phyloP scores from a whole-genome alignment of 2,888 invertebrate genomes.

The Digitonthophagus gazella region DNA sequence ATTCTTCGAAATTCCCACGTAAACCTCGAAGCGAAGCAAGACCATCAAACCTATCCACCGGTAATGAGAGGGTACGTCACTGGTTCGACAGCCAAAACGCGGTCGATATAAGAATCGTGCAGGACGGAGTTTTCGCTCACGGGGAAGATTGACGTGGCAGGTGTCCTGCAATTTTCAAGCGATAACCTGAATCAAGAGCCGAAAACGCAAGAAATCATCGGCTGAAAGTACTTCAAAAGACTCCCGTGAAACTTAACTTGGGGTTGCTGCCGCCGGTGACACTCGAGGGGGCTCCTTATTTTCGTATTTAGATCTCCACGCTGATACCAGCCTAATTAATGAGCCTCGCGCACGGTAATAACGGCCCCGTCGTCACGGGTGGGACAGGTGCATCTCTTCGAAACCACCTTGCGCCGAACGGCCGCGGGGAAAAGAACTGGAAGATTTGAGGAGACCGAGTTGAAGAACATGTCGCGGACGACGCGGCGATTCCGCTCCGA shows the following conservation, averaged over 20 bases:
- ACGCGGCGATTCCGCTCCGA: background rate
- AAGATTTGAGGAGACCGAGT: background rate
- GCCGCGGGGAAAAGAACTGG: background rate
- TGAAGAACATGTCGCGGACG: background rate
- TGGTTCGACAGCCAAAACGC: background rate
- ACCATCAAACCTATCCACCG: background rate
- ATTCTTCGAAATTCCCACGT: background rate
- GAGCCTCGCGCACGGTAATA: slow-evolving; percentile 37
- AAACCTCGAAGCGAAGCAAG: no score
- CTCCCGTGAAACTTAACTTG: no score
- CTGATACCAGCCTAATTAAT: slow-evolving; percentile 35
- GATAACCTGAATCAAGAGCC: background rate
- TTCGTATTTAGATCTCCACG: slow-evolving; percentile 35
- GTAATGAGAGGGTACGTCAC: background rate
- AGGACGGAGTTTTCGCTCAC: background rate
- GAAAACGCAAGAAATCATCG: background rate
- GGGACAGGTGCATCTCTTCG: slow-evolving; percentile 33
- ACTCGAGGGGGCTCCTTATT: slow-evolving; percentile 28
- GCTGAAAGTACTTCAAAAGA: background rate
- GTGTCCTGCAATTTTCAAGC: background rate
- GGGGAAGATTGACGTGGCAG: background rate
- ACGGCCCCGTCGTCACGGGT: slow-evolving; percentile 39
- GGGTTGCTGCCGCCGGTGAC: background rate
- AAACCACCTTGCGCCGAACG: background rate
- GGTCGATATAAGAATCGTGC: background rate